Conservation (phyloP, 2,888 invertebrate species). For the Synergus gifuensis region DNA sequence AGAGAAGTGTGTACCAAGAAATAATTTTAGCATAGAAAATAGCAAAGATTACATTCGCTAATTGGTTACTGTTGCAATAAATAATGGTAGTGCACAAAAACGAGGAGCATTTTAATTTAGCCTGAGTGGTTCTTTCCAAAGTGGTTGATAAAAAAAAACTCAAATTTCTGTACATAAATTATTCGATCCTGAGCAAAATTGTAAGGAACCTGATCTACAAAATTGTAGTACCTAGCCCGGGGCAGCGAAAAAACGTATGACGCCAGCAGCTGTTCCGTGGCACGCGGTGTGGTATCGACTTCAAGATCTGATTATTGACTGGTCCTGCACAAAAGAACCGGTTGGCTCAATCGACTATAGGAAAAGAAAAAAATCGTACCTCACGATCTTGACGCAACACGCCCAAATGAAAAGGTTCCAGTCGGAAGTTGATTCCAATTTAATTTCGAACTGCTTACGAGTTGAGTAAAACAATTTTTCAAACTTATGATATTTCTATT, state of each 20-base stretch:
- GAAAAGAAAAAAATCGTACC: neutral
- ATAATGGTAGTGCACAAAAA: constrained; percentile 3
- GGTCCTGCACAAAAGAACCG: constrained; percentile 16
- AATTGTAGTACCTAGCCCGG: neutral
- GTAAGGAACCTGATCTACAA: constrained; percentile 24
- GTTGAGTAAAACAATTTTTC: neutral
- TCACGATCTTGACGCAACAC: constrained; percentile 18
- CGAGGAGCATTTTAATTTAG: neutral
- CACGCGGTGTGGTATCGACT: neutral
- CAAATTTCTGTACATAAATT: neutral
- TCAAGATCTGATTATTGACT: constrained; percentile 1
- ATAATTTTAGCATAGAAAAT: neutral
- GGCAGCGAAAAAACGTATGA: neutral
- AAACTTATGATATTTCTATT: too few relatives aligned
- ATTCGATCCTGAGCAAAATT: neutral
- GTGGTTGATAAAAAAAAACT: neutral
- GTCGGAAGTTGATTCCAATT: neutral
- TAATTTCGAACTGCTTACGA: neutral
- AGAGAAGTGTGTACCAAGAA: neutral
- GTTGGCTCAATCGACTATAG: neutral
- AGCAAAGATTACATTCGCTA: neutral
- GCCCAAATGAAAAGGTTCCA: neutral
- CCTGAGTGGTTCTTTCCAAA: neutral
- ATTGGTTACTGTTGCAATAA: constrained; percentile 24
- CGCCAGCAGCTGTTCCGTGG: constrained; percentile 6